Conservation (phyloP, 1,140 invertebrate genomes). For the Lucilia sericata region DNA sequence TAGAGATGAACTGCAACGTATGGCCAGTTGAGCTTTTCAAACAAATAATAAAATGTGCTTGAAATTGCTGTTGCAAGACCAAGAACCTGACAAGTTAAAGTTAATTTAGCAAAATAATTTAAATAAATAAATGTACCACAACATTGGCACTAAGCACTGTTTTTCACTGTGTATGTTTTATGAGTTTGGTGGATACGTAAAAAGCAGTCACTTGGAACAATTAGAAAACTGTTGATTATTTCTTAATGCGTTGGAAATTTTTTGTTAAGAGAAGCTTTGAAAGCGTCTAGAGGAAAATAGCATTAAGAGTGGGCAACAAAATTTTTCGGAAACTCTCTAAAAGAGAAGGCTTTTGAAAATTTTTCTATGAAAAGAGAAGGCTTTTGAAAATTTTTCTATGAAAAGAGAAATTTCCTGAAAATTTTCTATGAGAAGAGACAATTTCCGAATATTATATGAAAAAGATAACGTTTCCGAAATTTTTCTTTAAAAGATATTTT, state of each 20-base stretch:
- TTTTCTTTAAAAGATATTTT: too few species aligned
- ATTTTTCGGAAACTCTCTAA: neutral
- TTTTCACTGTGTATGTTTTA: neutral
- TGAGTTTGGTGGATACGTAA: neutral
- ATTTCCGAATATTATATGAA: too few species aligned
- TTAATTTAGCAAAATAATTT: neutral
- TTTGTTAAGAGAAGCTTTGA: neutral
- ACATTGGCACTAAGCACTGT: neutral
- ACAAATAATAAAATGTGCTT: too few species aligned
- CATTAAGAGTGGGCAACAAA: neutral
- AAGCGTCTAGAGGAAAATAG: neutral
- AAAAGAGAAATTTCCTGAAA: too few species aligned
- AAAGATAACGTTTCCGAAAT: too few species aligned
- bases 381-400: too few species aligned
- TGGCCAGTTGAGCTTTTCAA: too few species aligned
- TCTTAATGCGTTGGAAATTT: slow-evolving; percentile 3
- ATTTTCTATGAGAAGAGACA: too few species aligned
- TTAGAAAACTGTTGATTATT: slow-evolving; percentile 26
- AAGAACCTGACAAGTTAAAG: neutral
- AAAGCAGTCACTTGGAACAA: neutral
- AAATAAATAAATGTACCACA: neutral
- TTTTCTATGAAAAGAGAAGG: too few species aligned
- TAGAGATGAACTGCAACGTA: too few species aligned
- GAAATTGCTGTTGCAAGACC: too few species aligned
- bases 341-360: too few species aligned